Percentiles rank a stretch among this genome's conserved stretches.
Evolutionary conservation across 2,113 vertebrate genomes (phyloP).

Genomic region (Atlantisia rogersi): DNA sequence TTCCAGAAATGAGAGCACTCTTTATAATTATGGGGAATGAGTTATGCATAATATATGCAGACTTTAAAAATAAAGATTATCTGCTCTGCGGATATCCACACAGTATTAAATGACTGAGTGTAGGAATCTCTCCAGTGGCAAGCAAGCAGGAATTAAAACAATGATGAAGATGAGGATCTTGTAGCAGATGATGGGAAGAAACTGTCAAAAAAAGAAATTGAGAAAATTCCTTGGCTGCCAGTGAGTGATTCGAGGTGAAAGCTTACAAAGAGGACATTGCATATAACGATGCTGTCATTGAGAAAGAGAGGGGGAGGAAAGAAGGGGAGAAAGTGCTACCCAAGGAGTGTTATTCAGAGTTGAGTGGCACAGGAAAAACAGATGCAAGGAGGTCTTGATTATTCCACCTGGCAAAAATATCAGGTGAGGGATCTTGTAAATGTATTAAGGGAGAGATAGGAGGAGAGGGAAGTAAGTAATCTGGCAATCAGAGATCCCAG

Average conservation of each 20-base stretch:
- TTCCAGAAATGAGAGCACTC: slow-evolving; percentile 57
- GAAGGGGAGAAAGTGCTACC: neutral
- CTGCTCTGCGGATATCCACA: neutral
- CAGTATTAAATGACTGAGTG: neutral
- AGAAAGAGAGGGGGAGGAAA: neutral
- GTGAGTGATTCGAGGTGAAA: neutral
- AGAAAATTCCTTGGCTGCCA: neutral
- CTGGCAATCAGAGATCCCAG: neutral
- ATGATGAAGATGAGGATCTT: neutral
- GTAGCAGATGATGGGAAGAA: neutral
- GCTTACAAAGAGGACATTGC: neutral
- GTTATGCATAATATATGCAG: slow-evolving; percentile 41
- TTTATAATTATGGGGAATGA: slow-evolving; percentile 4
- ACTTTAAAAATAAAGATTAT: slow-evolving; percentile 1
- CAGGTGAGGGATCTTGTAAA: neutral
- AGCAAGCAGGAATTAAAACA: neutral
- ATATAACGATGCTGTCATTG: neutral
- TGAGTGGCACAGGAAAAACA: neutral
- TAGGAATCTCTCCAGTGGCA: neutral
- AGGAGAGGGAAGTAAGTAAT: neutral
- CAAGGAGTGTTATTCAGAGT: neutral
- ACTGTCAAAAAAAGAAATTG: neutral
- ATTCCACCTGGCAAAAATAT: neutral
- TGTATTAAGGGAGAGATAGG: neutral
- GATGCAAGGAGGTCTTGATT: neutral